Evolutionary conservation across 1,140 invertebrate genomes (phyloP).

Genomic region (Zeugodacus cucurbitae): DNA sequence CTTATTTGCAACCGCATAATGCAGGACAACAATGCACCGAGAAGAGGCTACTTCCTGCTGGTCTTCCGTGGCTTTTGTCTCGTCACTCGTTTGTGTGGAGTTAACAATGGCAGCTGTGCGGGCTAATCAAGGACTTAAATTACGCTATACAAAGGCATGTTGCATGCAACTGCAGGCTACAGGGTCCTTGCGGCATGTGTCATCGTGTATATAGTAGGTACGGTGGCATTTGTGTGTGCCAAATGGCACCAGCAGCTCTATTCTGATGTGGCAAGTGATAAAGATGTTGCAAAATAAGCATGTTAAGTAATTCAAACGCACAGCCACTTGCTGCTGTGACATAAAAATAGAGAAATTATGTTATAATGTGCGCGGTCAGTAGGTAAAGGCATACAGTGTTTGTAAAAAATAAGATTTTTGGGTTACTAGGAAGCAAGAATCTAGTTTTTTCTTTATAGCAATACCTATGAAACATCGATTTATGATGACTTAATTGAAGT

Average conservation of each 20-base stretch:
- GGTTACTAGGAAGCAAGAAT: not conserved
- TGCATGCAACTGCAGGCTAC: not conserved
- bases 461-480: too few species aligned
- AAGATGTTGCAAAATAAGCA: not conserved
- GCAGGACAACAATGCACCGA: not conserved
- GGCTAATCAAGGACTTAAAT: not conserved
- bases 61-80: not conserved
- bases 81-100: not conserved
- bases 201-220: not conserved
- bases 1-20: not conserved
- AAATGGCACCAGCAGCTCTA: not conserved
- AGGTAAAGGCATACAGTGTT: not conserved
- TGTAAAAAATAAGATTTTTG: not conserved
- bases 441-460: not conserved
- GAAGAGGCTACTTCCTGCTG: not conserved
- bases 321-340: not conserved
- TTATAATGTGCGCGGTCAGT: not conserved
- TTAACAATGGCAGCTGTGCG: not conserved
- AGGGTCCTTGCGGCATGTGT: not conserved
- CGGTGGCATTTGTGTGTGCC: not conserved
- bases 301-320: not conserved
- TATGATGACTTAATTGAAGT: too few species aligned
- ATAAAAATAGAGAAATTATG: not conserved
- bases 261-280: not conserved
- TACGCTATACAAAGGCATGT: not conserved